A percentile compares a stretch with the other conserved stretches of the same genome.
These are phyloP conservation scores for Chamaea fasciata DNA, from an alignment of 2,113 vertebrate genomes.

Conservation along the genomic window DNA sequence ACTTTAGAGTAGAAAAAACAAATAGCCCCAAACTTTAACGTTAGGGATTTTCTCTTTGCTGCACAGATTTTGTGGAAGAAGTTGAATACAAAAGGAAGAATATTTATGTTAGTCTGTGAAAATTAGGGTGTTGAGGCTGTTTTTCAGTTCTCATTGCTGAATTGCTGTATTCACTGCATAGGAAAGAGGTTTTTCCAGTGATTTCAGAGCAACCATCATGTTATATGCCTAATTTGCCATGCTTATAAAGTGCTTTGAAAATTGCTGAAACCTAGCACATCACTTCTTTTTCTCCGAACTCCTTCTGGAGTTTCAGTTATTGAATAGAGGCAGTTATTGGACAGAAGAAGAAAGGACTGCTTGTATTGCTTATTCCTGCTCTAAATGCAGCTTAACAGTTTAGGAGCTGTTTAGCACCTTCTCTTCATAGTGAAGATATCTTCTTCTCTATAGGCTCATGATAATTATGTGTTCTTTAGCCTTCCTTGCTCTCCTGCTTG, in stretches of 20 bases:
- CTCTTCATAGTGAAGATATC: background rate
- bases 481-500: background rate
- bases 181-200: background rate
- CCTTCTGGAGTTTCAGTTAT: background rate
- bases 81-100: background rate
- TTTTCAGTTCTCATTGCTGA: background rate
- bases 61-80: background rate
- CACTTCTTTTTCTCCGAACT: background rate
- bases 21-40: background rate
- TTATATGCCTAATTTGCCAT: background rate
- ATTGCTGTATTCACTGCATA: background rate
- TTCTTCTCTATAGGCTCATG: background rate
- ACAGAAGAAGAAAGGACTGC: background rate
- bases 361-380: background rate
- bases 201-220: background rate
- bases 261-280: background rate
- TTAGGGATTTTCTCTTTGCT: background rate
- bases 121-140: background rate
- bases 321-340: background rate
- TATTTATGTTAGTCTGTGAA: background rate
- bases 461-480: background rate
- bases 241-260: background rate
- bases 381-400: background rate
- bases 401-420: background rate
- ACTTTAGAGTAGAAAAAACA: background rate